Evolutionary conservation across 2,797 vertebrate species (phyloP).

Genomic region (Myiotriccus ornatus): DNA sequence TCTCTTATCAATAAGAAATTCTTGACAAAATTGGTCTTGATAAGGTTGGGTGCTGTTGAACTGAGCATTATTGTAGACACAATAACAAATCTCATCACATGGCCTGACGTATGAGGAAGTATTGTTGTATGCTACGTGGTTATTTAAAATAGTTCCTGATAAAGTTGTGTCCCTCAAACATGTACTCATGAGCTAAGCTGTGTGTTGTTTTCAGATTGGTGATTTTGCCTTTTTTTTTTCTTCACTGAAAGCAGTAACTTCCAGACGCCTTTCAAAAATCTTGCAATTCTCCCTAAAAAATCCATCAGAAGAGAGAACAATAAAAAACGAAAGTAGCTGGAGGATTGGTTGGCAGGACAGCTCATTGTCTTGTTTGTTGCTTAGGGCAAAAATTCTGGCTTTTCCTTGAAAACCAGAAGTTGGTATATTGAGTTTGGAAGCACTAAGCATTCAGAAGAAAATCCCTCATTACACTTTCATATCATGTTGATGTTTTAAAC

Average conservation of each 20-base stretch:
- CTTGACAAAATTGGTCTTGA: background rate
- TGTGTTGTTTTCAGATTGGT: background rate
- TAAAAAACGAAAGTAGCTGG: background rate
- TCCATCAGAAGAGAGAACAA: background rate
- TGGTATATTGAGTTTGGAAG: background rate
- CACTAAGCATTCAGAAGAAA: background rate
- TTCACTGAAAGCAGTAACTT: background rate
- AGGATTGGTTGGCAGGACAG: background rate
- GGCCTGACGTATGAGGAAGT: background rate
- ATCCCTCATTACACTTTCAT: background rate
- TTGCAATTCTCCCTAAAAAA: background rate
- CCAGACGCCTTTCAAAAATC: background rate
- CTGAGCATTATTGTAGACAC: background rate
- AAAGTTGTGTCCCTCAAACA: background rate
- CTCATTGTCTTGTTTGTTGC: background rate
- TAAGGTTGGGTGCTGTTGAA: background rate
- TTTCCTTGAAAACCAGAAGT: background rate
- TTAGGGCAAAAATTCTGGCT: background rate
- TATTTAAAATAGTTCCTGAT: constrained; percentile 7
- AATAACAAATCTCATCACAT: fast-evolving
- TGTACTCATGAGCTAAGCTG: background rate
- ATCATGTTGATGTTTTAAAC: background rate
- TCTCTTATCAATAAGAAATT: background rate
- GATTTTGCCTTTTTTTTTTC: background rate
- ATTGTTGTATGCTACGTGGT: background rate